Evolutionary conservation across 2,797 vertebrate genomes (phyloP).

Genomic region (Alfaro cultratus): DNA sequence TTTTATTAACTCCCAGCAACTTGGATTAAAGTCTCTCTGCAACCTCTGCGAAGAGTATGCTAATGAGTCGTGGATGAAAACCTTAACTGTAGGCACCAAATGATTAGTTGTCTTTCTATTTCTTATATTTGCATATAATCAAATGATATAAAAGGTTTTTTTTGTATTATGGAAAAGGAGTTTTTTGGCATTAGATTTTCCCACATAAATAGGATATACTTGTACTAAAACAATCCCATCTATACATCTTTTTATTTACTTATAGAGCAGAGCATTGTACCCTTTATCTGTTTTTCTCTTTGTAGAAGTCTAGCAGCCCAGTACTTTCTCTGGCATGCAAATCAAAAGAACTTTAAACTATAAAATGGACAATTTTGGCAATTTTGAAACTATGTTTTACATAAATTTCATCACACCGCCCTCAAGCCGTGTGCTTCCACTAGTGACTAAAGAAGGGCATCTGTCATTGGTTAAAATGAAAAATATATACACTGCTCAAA

Average conservation of each 20-base stretch:
- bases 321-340: background rate
- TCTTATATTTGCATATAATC: background rate
- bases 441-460: background rate
- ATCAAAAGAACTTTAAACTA: background rate
- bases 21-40: conserved; percentile 27
- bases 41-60: conserved; percentile 32
- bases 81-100: conserved; percentile 6
- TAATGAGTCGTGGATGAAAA: conserved; percentile 13
- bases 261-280: background rate
- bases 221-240: background rate
- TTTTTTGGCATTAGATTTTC: background rate
- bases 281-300: background rate
- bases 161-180: background rate
- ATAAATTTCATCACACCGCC: too few species aligned
- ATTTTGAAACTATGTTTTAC: background rate
- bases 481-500: too few species aligned
- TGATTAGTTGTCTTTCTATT: conserved; percentile 6
- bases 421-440: too few species aligned
- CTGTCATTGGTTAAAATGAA: background rate
- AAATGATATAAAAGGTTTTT: background rate
- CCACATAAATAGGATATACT: background rate
- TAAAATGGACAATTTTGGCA: background rate
- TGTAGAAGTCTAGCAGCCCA: background rate
- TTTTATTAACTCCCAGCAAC: conserved; percentile 41
- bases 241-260: background rate